Percentiles rank a stretch among this genome's conserved stretches.
These are phyloP conservation scores for Python bivittatus DNA, from an alignment of 2,113 vertebrate species.

Conservation along the genomic window DNA sequence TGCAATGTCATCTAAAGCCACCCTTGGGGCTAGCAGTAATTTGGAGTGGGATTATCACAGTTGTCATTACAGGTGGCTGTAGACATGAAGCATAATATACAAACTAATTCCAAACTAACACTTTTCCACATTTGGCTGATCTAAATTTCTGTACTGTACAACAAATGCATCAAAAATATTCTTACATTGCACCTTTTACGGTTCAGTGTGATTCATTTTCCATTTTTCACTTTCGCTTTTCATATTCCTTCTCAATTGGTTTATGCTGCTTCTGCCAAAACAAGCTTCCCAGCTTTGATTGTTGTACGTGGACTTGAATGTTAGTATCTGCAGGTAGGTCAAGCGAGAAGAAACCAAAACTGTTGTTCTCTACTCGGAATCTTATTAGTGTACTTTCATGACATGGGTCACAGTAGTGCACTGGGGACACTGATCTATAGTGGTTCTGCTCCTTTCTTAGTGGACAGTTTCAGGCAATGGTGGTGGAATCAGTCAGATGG, in stretches of 20 bases:
- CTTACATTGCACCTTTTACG: neutral
- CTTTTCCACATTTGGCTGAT: neutral
- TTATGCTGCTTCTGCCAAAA: neutral
- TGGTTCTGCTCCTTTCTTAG: no score
- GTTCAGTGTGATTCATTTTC: neutral
- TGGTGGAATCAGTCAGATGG: no score
- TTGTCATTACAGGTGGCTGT: neutral
- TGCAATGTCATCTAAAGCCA: neutral
- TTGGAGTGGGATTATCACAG: neutral
- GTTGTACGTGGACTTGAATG: accelerated
- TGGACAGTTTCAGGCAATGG: no score
- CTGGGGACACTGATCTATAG: no score
- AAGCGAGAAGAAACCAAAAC: neutral
- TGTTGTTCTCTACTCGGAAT: neutral
- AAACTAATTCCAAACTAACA: neutral
- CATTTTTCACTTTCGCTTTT: neutral
- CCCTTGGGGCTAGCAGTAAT: neutral
- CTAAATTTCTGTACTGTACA: neutral
- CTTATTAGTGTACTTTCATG: slow-evolving; percentile 16
- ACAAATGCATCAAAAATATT: neutral
- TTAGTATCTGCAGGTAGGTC: neutral
- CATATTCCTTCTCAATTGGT: neutral
- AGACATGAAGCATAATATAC: neutral
- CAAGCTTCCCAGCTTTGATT: neutral
- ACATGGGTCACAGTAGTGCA: slow-evolving; percentile 34